Base-by-base conservation (phyloP, 1,140 invertebrate species). In the Drosophila arizonae region DNA sequence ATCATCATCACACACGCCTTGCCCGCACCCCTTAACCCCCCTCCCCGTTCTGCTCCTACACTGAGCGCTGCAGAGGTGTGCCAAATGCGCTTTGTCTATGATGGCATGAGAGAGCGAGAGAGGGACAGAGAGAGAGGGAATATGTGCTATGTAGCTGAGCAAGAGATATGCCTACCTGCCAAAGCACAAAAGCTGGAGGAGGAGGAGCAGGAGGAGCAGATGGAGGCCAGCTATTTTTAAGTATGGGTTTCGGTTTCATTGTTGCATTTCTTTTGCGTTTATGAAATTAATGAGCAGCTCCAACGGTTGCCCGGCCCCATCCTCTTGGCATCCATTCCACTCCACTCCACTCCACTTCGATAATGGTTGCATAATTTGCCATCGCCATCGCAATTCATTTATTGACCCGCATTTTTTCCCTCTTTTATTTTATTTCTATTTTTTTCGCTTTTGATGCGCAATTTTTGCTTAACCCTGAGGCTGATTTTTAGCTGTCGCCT, bases 241-340 rank as follows among this genome's bases (percentile, higher is more conserved):
- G 84, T 88, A 88, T 88, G 79, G 85, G 84, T 88, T 88, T 88
- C 85, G 77, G 85, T 85, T 88, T 88, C 84, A 88, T 85, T 89
- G 84, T 88, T 84, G 84, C 84, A 88, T 87, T 87, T 87, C 84
- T 89, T 85, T 69, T 80, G 77, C 85, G 85, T 81, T 89, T 88
- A 87, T 87, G 79, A 87, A 87, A 88, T 87, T 87, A 88, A 87
- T 87, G 84, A 87, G 81, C 82, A 87, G 81, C 77, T 76, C 24
- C 55, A 60, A 64, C 72, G 6, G 28, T 6, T 6, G 6, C 28
- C 28, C 57, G 70, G 56, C 48, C 51, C 11, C 13, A 28, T 11
- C 50, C 26, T 4, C 26, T 24, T 24, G 21, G 21, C 21, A 24
- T 24, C 21, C 21, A 24, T 24, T 2, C 21, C 26, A 11, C 13